phyloP scores from a whole-genome alignment of 2,113 vertebrate genomes.

The Thunnus thynnus region DNA sequence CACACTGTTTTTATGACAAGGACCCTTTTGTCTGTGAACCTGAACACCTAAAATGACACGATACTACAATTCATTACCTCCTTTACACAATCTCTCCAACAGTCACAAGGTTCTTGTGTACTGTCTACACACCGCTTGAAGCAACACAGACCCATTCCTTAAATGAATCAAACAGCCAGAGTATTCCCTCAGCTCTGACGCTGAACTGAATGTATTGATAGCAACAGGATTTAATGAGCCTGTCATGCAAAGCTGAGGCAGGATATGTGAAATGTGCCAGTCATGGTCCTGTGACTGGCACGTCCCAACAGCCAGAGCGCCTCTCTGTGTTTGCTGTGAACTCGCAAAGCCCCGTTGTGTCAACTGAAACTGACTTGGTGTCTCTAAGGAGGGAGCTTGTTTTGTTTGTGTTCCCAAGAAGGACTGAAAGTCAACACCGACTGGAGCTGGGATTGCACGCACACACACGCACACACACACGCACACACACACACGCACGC shows the following conservation, averaged over 20 bases:
- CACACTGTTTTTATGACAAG: neutral
- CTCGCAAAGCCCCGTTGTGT: slow-evolving; percentile 18
- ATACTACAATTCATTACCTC: neutral
- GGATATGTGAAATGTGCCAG: slow-evolving; percentile 16
- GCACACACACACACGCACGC: too few relatives aligned
- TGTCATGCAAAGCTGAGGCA: slow-evolving; percentile 1
- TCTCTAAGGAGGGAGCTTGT: slow-evolving; percentile 44
- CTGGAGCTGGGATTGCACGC: neutral
- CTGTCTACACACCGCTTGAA: neutral
- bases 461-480: neutral
- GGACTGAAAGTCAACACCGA: slow-evolving; percentile 60
- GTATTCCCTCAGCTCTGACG: neutral
- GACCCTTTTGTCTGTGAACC: neutral
- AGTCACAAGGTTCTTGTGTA: neutral
- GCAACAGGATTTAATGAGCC: slow-evolving; percentile 17
- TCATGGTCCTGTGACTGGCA: slow-evolving; percentile 8
- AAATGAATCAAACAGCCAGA: too few relatives aligned
- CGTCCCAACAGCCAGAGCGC: slow-evolving; percentile 4
- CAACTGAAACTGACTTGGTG: slow-evolving; percentile 35
- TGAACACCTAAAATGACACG: neutral
- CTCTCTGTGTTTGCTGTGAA: slow-evolving; percentile 39
- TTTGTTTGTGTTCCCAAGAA: slow-evolving; percentile 45
- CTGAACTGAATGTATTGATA: slow-evolving; percentile 1
- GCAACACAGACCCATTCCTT: slow-evolving; percentile 17
- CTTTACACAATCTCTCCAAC: neutral